Base-by-base conservation (phyloP, 2,888 invertebrate species). In the Phoronis australis region DNA sequence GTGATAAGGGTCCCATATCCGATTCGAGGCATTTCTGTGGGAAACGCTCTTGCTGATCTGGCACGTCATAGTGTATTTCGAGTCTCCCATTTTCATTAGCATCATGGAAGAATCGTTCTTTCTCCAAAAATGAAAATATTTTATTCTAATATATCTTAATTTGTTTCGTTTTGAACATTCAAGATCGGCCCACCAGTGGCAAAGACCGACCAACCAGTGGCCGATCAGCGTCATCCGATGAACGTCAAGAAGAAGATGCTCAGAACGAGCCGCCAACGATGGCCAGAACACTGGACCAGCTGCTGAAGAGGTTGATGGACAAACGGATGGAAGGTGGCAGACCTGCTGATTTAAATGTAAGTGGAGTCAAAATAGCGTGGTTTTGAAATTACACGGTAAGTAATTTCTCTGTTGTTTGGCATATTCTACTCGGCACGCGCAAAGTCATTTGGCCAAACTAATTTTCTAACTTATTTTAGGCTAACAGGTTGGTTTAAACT, bases 271-370 rank as follows among this genome's bases (percentile, higher is more conserved):
- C 47, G 12, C 54, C 56, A 27, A 46, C 52, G 25, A 68, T 77
- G 59, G 63, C 68, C 44, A 64, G 73, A 18, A 76, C 76, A 1
- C 62, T 75, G 39, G 65, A 69, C 18, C 51, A 62, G 9, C 68
- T 78, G 38, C 53, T 73, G 45, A 62, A 66, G 38, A 62, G 66
- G 12, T 80, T 86, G 54, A 82, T 83, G n/a, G 84, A 84, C n/a
- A 87, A 87, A 50, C 83, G 82, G 20, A 61, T 62, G 26, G 62
- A 73, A 3, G 68, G 68, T 1, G 68, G 73, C 23, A 70, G 93
- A 23, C 81, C 87, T 0, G 82, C 83, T 42, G 80, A 82, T 38
- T 81, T 88, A 47, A 88, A 86, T 6, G 75, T 75, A 59, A 47
- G 57, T 40, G 18, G 12, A 45, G n/a, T n/a, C n/a, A n/a, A n/a